phyloP scores from a whole-genome alignment of 2,113 vertebrate genomes.

The Oostethus manadensis region DNA sequence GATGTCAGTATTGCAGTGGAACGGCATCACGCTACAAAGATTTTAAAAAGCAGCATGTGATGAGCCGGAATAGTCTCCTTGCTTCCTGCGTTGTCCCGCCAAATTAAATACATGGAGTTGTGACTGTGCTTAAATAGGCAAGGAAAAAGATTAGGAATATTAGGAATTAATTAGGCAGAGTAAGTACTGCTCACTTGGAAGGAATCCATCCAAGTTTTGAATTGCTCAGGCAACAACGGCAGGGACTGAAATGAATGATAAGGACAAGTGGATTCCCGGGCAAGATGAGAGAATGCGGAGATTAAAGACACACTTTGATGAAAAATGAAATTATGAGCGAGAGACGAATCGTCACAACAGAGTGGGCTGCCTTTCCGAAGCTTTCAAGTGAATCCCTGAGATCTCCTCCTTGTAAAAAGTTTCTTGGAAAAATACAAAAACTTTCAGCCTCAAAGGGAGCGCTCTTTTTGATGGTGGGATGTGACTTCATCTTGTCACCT shows the following conservation, averaged over 20 bases:
- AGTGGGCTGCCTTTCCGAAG: slow-evolving; percentile 44
- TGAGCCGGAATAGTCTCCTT: no score
- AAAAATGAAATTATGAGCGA: slow-evolving; percentile 68
- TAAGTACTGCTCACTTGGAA: slow-evolving; percentile 23
- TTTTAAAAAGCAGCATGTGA: slow-evolving; percentile 14
- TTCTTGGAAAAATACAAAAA: slow-evolving; percentile 50
- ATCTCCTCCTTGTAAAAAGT: slow-evolving; percentile 62
- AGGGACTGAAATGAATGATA: slow-evolving; percentile 45
- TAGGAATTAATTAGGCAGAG: slow-evolving; percentile 34
- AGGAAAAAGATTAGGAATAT: slow-evolving; percentile 15
- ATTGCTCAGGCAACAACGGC: slow-evolving; percentile 26
- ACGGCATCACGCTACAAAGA: no score
- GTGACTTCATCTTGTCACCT: slow-evolving; percentile 38
- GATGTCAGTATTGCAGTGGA: no score
- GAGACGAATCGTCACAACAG: slow-evolving; percentile 53
- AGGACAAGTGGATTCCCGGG: slow-evolving; percentile 45
- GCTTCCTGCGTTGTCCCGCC: no score
- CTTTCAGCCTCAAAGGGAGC: slow-evolving; percentile 35
- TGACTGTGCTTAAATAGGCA: background rate
- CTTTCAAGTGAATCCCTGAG: slow-evolving; percentile 66
- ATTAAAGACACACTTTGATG: slow-evolving; percentile 69
- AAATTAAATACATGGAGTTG: slow-evolving; percentile 18
- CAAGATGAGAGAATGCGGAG: slow-evolving; percentile 58
- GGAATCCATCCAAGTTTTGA: slow-evolving; percentile 35
- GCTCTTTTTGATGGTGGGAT: slow-evolving; percentile 18